These are phyloP conservation scores for Parotia lawesii DNA, from an alignment of 2,113 vertebrate species.

Conservation along the genomic window DNA sequence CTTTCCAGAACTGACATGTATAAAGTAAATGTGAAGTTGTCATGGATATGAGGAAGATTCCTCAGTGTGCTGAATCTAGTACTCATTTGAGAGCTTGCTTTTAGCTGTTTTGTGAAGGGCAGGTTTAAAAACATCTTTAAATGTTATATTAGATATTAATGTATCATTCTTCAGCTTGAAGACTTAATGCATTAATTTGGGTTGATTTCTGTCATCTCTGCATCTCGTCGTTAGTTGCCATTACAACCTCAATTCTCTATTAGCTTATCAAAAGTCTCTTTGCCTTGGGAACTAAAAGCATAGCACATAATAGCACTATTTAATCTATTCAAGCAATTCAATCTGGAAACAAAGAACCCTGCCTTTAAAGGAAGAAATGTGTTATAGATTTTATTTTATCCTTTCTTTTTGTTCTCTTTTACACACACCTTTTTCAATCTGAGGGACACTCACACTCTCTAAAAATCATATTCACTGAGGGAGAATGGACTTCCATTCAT, in stretches of 20 bases:
- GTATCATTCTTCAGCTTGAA: neutral
- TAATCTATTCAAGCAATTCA: conserved; percentile 38
- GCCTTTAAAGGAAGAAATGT: neutral
- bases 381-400: neutral
- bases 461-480: neutral
- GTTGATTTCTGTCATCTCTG: conserved; percentile 15
- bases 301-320: neutral
- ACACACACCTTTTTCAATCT: neutral
- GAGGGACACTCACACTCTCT: neutral
- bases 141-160: neutral
- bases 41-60: neutral
- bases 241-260: neutral
- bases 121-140: neutral
- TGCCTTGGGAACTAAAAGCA: conserved; percentile 10
- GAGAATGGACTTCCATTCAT: neutral
- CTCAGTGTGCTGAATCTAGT: neutral
- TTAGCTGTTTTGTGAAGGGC: neutral
- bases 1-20: neutral
- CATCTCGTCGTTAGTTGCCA: neutral
- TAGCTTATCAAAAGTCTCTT: conserved; percentile 8
- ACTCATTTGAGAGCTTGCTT: neutral
- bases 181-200: conserved; percentile 16
- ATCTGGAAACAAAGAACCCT: conserved; percentile 16
- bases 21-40: neutral
- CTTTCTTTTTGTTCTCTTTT: neutral